phyloP scores from a whole-genome alignment of 2,888 invertebrate species.

The Autographa pulchrina region DNA sequence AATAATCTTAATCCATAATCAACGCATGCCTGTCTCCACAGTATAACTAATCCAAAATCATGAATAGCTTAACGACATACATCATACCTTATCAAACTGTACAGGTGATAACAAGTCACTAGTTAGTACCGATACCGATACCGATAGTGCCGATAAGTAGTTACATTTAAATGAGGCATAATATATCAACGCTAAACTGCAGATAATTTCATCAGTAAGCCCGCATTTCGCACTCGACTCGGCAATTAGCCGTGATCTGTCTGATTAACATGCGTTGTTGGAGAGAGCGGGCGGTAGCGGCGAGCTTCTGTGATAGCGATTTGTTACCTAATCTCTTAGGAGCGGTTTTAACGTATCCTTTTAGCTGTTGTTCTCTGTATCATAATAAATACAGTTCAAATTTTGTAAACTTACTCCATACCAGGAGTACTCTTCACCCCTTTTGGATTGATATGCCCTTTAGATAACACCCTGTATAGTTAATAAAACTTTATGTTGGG shows the following conservation, averaged over 20 bases:
- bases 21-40: not conserved
- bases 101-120: slow-evolving; percentile 21
- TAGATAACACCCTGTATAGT: too few relatives aligned
- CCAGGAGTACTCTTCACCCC: too few relatives aligned
- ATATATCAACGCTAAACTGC: slow-evolving; percentile 80
- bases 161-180: slow-evolving; percentile 74
- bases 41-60: not conserved
- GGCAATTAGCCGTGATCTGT: slow-evolving; percentile 86
- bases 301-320: slow-evolving; percentile 45
- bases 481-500: too few relatives aligned
- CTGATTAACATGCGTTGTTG: slow-evolving; percentile 87
- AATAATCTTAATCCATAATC: not conserved
- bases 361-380: not conserved
- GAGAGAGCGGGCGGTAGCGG: slow-evolving; percentile 62
- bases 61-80: not conserved
- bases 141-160: slow-evolving; percentile 40
- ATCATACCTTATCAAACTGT: slow-evolving; percentile 7
- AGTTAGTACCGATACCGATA: slow-evolving; percentile 18
- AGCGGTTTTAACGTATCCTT: not conserved
- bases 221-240: slow-evolving; percentile 87
- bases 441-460: too few relatives aligned
- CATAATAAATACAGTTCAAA: too few relatives aligned
- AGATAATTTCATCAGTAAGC: slow-evolving; percentile 87
- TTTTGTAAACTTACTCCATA: too few relatives aligned
- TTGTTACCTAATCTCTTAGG: slow-evolving; percentile 14